phyloP scores from a whole-genome alignment of 2,888 invertebrate species.

The Drosophila parthenogenetica region DNA sequence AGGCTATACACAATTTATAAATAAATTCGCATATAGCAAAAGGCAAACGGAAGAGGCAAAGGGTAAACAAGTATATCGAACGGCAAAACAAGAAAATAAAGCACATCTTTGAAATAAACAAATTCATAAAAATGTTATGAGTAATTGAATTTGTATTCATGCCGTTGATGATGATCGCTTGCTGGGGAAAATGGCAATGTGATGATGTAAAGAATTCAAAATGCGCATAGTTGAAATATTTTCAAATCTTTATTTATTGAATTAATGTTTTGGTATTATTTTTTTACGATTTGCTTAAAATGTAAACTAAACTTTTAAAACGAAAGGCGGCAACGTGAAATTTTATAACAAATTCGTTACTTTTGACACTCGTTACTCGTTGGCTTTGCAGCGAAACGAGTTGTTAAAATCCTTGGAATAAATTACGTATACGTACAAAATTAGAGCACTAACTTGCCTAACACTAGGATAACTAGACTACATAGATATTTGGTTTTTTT shows the following conservation, averaged over 20 bases:
- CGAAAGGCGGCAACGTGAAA: constrained; percentile 62
- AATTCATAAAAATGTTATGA: constrained; percentile 76
- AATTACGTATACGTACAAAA: constrained; percentile 57
- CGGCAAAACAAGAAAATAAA: constrained; percentile 25
- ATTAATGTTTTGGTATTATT: constrained; percentile 12
- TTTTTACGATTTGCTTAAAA: constrained; percentile 39
- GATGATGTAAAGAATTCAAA: constrained; percentile 60
- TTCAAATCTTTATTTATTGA: constrained; percentile 63
- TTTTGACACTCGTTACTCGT: constrained; percentile 24
- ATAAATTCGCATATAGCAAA: constrained; percentile 37
- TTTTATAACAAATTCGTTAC: constrained; percentile 60
- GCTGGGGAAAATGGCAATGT: constrained; percentile 33
- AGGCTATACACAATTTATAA: constrained; percentile 58
- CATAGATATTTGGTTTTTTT: constrained; percentile 9
- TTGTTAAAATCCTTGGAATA: constrained; percentile 59
- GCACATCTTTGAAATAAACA: constrained; percentile 67
- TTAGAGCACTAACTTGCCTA: constrained; percentile 28
- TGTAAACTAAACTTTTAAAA: constrained; percentile 52
- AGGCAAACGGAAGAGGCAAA: constrained; percentile 9
- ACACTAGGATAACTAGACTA: constrained; percentile 59
- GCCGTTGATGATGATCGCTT: constrained; percentile 19
- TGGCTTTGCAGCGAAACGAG: constrained; percentile 24
- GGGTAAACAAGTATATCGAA: constrained; percentile 16
- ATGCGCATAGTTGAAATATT: constrained; percentile 67
- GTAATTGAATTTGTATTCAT: constrained; percentile 64